phyloP scores from a whole-genome alignment of 2,888 invertebrate species.

The Apamea anceps region DNA sequence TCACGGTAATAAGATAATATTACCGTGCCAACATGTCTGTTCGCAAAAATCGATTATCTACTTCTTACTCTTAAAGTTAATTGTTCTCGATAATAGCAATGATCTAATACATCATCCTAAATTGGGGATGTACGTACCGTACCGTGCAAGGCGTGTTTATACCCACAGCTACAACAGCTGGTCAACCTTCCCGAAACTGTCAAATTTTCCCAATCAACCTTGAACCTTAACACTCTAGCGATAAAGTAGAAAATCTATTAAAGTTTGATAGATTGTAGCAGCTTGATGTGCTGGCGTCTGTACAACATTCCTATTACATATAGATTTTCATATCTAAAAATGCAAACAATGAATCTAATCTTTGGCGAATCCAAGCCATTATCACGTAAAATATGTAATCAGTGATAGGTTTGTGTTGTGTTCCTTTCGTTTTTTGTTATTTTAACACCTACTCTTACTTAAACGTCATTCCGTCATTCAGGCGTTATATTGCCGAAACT shows the following conservation, averaged over 20 bases:
- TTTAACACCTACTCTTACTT: too few relatives aligned
- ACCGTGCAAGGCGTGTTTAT: background rate
- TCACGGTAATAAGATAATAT: too few relatives aligned
- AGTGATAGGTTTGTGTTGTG: background rate
- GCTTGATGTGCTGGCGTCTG: too few relatives aligned
- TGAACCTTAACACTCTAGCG: too few relatives aligned
- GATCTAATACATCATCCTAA: background rate
- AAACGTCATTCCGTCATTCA: background rate
- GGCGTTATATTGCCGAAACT: background rate
- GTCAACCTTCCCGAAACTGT: too few relatives aligned
- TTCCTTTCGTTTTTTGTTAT: background rate
- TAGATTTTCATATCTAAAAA: background rate
- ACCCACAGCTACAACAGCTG: background rate
- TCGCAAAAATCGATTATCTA: background rate
- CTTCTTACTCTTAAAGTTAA: background rate
- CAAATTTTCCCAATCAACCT: too few relatives aligned
- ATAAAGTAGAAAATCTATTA: too few relatives aligned
- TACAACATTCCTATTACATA: background rate
- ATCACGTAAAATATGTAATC: background rate
- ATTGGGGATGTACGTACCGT: background rate
- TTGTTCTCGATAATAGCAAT: background rate
- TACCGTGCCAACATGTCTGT: too few relatives aligned
- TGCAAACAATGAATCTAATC: background rate
- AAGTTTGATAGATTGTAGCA: too few relatives aligned
- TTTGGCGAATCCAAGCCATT: background rate